Conservation (phyloP, 2,888 invertebrate genomes). For the Amorpha juglandis region DNA sequence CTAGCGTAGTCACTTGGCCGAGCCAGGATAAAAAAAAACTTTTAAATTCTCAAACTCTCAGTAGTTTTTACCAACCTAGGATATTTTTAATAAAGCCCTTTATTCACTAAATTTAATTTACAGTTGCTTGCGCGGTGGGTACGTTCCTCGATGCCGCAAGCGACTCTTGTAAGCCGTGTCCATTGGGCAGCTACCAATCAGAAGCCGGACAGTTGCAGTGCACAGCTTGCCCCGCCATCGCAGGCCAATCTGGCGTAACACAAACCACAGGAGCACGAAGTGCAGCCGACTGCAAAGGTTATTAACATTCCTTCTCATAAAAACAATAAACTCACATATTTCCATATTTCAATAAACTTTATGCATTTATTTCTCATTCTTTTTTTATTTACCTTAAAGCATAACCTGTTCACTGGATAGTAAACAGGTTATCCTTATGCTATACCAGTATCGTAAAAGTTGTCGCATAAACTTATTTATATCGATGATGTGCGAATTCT, state of each 20-base stretch:
- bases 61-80: too few species aligned
- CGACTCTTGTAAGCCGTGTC: constrained; percentile 92
- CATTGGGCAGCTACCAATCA: constrained; percentile 96
- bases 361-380: background rate
- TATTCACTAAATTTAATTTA: constrained; percentile 33
- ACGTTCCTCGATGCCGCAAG: constrained; percentile 91
- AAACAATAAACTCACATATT: background rate
- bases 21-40: too few species aligned
- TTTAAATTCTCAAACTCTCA: too few species aligned
- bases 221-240: constrained; percentile 94
- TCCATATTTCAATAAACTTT: background rate
- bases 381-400: constrained; percentile 9
- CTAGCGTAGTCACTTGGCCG: too few species aligned
- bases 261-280: constrained; percentile 94
- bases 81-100: background rate
- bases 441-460: background rate
- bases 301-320: constrained; percentile 4
- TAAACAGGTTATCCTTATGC: too few species aligned
- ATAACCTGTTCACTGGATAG: constrained; percentile 8
- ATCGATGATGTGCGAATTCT: background rate
- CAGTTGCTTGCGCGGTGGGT: constrained; percentile 96
- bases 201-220: constrained; percentile 96
- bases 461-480: background rate
- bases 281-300: constrained; percentile 94
- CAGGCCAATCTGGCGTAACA: constrained; percentile 95